Evolutionary conservation across 2,888 invertebrate species (phyloP), one percentile per base, ranked within the genome.

Genomic region (Acleris cristana): DNA sequence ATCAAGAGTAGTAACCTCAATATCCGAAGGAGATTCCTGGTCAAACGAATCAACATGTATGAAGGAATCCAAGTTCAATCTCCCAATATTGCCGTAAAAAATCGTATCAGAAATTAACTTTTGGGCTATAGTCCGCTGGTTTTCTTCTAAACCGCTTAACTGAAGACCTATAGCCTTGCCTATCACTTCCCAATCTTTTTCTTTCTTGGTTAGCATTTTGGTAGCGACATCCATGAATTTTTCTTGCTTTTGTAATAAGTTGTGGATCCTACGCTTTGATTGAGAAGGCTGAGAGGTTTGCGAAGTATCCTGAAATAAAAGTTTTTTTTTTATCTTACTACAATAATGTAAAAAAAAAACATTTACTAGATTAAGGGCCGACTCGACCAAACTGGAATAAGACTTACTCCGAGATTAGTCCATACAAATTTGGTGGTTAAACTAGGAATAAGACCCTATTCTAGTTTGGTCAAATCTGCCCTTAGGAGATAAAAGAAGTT

Each of bases 181-280:
- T n/a, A 65, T 58, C 2, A 65, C 34, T 18, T 65, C 65, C 65
- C 65, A 65, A 19, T 64, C 57, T 19, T 64, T 54, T 8, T 56
- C 53, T 16, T 56, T 57, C 40, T 44, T 40, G 5, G 14, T 18
- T 21, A 53, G 7, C 14, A 61, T 21, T 34, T 16, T 45, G 7
- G 8, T 57, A 16, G 56, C 56, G 3, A 16, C 21, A 1, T 57
- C 56, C 0, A 57, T 21, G 44, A 57, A 57, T 21, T 21, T 44
- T 34, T 57, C 56, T 23, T 57, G 56, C 44, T 57, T 57, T 23
- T 45, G 16, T 16, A 57, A 7, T 2, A 57, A 21, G 12, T 12
- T n/a, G 18, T 30, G 5, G 5, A 55, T 19, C 5, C 34, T 30
- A 5, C 34, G 54, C 54, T 55, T 55, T 1, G 54, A 18, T 34